These are phyloP conservation scores for Microcebus tavaratra DNA, from an alignment of 2,113 vertebrate species.

Conservation along the genomic window DNA sequence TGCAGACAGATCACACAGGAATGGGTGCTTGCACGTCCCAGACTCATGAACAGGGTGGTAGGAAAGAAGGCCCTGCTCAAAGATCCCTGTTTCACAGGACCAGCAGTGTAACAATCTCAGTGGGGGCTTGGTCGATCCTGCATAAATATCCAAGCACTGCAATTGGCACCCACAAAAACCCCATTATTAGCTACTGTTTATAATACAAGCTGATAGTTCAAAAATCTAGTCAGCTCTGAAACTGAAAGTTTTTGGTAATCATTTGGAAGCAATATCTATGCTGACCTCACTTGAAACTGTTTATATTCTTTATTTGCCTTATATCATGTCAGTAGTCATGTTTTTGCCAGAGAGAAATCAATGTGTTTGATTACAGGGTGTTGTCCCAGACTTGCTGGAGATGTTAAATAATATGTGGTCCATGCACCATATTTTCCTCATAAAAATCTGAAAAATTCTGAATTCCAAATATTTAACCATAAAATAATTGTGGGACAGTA, in stretches of 20 bases:
- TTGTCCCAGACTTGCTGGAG: not conserved
- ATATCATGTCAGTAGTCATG: not conserved
- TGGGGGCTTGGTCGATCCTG: not conserved
- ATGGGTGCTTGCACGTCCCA: not conserved
- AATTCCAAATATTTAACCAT: not conserved
- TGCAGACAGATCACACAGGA: not conserved
- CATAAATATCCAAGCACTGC: not conserved
- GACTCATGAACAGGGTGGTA: not conserved
- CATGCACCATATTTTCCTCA: not conserved
- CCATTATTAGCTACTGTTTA: not conserved
- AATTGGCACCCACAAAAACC: not conserved
- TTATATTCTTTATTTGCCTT: constrained; percentile 1
- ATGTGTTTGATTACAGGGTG: not conserved
- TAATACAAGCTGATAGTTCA: not conserved
- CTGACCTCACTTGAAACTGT: not conserved
- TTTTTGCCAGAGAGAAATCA: not conserved
- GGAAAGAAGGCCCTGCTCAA: not conserved
- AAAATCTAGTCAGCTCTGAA: not conserved
- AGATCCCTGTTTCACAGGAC: not conserved
- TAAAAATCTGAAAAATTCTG: constrained; percentile 3
- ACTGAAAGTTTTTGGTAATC: not conserved
- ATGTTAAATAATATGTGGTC: not conserved
- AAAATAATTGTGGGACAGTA: not conserved
- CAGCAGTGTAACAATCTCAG: not conserved
- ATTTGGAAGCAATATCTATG: not conserved